These are phyloP conservation scores for Poecile atricapillus DNA, from an alignment of 2,113 vertebrate genomes.

Conservation along the genomic window DNA sequence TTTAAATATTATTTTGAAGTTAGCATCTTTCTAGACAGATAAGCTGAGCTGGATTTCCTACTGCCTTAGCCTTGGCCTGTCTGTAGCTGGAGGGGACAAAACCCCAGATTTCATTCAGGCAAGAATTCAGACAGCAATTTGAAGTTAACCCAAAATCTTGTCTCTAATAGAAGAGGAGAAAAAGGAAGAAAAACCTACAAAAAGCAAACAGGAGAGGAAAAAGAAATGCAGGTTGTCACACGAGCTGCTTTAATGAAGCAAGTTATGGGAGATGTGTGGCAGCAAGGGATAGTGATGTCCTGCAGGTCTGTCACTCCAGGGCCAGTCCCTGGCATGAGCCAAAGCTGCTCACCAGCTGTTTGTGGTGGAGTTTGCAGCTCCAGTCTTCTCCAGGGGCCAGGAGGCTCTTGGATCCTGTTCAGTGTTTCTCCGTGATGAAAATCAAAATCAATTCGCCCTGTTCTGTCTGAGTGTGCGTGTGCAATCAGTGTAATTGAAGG, in stretches of 20 bases:
- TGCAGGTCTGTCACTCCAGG: not conserved
- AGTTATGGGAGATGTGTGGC: rapidly evolving
- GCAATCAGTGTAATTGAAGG: not conserved
- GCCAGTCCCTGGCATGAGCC: not conserved
- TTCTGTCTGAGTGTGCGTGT: not conserved
- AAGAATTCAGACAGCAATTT: not conserved
- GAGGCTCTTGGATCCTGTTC: not conserved
- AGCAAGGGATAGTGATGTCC: not conserved
- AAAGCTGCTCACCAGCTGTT: not conserved
- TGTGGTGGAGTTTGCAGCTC: not conserved
- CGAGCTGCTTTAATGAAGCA: not conserved
- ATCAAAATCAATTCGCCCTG: not conserved
- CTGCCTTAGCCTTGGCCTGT: not conserved
- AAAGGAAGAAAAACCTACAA: not conserved
- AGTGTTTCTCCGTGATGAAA: not conserved
- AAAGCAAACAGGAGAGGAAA: not conserved
- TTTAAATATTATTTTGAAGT: not conserved
- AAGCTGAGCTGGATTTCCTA: not conserved
- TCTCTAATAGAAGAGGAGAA: rapidly evolving
- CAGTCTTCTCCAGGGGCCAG: not conserved
- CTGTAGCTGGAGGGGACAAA: not conserved
- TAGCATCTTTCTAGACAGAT: not conserved
- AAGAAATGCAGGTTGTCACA: not conserved
- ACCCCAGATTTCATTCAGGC: not conserved
- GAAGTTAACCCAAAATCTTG: not conserved